Evolutionary conservation across 2,888 invertebrate genomes (phyloP).

Genomic region (Tromatobia lineatoria): DNA sequence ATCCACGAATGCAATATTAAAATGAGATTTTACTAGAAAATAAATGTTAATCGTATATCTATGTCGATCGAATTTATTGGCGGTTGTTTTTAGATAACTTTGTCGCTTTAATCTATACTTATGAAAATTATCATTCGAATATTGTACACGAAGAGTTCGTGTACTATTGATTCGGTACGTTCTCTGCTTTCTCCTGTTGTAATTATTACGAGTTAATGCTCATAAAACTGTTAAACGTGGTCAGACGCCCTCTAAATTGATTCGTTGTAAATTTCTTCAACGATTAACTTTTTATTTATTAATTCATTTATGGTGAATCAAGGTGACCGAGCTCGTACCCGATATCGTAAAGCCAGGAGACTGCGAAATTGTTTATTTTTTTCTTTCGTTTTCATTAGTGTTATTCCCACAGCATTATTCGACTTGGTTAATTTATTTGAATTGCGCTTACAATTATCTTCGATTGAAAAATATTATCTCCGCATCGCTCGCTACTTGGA

Average conservation of each 20-base stretch:
- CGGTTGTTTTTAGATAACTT: slow-evolving; percentile 38
- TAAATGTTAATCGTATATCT: slow-evolving; percentile 28
- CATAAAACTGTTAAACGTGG: slow-evolving; percentile 34
- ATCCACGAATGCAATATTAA: slow-evolving; percentile 57
- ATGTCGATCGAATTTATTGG: slow-evolving; percentile 54
- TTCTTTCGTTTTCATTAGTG: too few relatives aligned
- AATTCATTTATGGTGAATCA: slow-evolving; percentile 41
- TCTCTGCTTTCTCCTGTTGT: slow-evolving; percentile 15
- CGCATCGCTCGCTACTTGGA: slow-evolving; percentile 41
- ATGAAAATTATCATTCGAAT: slow-evolving; percentile 34
- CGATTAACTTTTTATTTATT: slow-evolving; percentile 57
- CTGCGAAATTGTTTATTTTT: slow-evolving; percentile 36
- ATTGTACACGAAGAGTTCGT: slow-evolving; percentile 2
- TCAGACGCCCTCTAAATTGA: slow-evolving; percentile 59
- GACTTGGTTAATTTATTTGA: slow-evolving; percentile 55
- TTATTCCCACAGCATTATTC: slow-evolving; percentile 43
- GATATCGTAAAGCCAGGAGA: slow-evolving; percentile 45
- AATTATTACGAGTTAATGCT: slow-evolving; percentile 31
- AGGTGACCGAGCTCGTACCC: slow-evolving; percentile 31
- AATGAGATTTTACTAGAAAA: slow-evolving; percentile 52
- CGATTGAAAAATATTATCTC: slow-evolving; percentile 66
- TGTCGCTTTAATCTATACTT: slow-evolving; percentile 49
- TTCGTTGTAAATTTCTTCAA: slow-evolving; percentile 66
- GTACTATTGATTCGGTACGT: slow-evolving; percentile 20
- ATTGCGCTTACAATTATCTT: slow-evolving; percentile 63